phyloP scores from a whole-genome alignment of 2,888 invertebrate genomes.

The Pelosia muscerda region DNA sequence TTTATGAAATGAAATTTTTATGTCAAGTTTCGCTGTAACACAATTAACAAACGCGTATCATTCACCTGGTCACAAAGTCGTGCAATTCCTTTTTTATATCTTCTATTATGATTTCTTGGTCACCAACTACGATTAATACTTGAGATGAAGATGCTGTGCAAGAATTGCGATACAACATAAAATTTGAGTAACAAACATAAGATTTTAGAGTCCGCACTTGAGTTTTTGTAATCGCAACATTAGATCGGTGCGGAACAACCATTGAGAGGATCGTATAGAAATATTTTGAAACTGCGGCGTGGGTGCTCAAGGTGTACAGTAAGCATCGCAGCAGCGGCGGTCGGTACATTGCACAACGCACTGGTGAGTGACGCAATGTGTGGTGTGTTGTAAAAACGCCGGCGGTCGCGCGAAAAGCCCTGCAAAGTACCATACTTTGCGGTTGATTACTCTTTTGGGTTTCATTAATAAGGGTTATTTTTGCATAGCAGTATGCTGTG shows the following conservation, averaged over 20 bases:
- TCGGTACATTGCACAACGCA: slow-evolving; percentile 51
- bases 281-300: slow-evolving; percentile 54
- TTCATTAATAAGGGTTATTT: slow-evolving; percentile 16
- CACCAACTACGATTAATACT: background rate
- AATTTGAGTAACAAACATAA: slow-evolving; percentile 41
- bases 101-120: background rate
- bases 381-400: slow-evolving; percentile 52
- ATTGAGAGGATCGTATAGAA: slow-evolving; percentile 45
- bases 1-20: background rate
- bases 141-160: slow-evolving; percentile 5
- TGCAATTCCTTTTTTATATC: background rate
- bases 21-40: background rate
- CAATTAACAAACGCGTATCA: background rate
- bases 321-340: slow-evolving; percentile 43
- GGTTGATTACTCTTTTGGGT: slow-evolving; percentile 20
- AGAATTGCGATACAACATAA: slow-evolving; percentile 18
- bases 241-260: slow-evolving; percentile 49
- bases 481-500: background rate
- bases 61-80: background rate
- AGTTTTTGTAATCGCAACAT: slow-evolving; percentile 26
- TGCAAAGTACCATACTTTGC: slow-evolving; percentile 22
- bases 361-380: slow-evolving; percentile 49
- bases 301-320: slow-evolving; percentile 58
- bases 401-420: slow-evolving; percentile 35
- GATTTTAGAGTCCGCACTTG: slow-evolving; percentile 37